A percentile compares a stretch with the other conserved stretches of the same genome.
These are phyloP conservation scores for Edolisoma coerulescens DNA, from an alignment of 2,113 vertebrate genomes.

Conservation along the genomic window DNA sequence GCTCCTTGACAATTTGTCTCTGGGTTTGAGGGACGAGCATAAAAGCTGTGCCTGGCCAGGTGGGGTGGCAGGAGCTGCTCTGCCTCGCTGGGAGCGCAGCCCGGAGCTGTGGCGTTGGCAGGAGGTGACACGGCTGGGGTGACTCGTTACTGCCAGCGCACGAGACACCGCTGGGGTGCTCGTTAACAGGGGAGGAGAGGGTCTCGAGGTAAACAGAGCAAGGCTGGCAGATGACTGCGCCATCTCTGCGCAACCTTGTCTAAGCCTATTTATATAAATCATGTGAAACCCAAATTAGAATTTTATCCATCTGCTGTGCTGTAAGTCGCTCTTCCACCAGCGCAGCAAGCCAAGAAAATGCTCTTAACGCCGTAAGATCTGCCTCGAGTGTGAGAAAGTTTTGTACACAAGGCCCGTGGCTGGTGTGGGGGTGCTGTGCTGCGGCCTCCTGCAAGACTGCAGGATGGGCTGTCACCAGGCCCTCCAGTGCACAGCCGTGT, in stretches of 20 bases:
- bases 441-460: background rate
- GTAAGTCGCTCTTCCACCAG: background rate
- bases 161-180: background rate
- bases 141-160: background rate
- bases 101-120: fast-evolving
- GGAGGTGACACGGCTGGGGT: background rate
- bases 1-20: background rate
- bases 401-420: background rate
- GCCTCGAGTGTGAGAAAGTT: background rate
- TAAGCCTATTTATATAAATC: conserved; percentile 58
- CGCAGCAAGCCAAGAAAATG: conserved; percentile 11
- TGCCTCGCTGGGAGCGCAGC: fast-evolving
- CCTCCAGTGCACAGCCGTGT: background rate
- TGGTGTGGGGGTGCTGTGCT: background rate
- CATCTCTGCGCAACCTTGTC: conserved; percentile 4
- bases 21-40: background rate
- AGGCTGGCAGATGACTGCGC: conserved; percentile 34
- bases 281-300: conserved; percentile 62
- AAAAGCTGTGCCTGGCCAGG: background rate
- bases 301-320: conserved; percentile 52
- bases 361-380: background rate
- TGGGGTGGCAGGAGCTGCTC: background rate
- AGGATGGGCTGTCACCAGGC: background rate
- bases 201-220: conserved; percentile 10
- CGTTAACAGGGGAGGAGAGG: background rate